Base-by-base conservation (phyloP, 2,113 vertebrate species). In the Panthera tigris region DNA sequence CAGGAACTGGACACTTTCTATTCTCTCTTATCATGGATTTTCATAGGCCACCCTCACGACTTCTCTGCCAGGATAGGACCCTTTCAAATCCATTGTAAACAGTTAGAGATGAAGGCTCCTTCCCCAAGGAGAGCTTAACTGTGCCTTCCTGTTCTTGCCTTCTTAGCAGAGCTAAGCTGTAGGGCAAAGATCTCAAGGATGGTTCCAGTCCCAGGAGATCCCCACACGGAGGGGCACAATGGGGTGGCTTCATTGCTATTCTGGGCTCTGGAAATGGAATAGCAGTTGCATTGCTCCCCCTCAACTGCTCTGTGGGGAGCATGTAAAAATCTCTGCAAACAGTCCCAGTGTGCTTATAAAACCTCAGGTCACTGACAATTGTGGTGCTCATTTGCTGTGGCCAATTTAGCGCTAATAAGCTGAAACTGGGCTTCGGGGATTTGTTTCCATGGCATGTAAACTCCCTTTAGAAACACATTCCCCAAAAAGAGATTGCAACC, bases 331-430 rank as follows among this genome's bases (percentile, higher is more conserved):
- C 96, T 97, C 94, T 96, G 83, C 97, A 96, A 98, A 97, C 96
- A 98, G 97, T 97, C 98, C 97, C 98, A 85, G 50, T 79, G 97
- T 85, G 97, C 98, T 97, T 98, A 97, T 98, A 98, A 99, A 99
- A 98, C 98, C 97, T 98, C 98, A 98, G 98, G 98, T 98, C 98
- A 98, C 97, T 95, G 98, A 98, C 98, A 98, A 97, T 95, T 93
- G 95, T 97, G 66, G 80, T 65, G 81, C 98, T 98, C 98, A 98
- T 99, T 99, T 98, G 98, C 98, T 98, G 98, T 98, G 98, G 98
- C 98, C 98, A 99, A 98, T 99, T 99, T 99, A 99, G 98, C 94
- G 25, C 98, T 99, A 99, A 99, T 98, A 99, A 99, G 98, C 98
- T 98, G 98, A 98, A 99, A 98, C 97, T 98, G 97, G 98, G 98